Base-by-base conservation (phyloP, 2,888 invertebrate species). In the Branchinecta sandiegonensis region DNA sequence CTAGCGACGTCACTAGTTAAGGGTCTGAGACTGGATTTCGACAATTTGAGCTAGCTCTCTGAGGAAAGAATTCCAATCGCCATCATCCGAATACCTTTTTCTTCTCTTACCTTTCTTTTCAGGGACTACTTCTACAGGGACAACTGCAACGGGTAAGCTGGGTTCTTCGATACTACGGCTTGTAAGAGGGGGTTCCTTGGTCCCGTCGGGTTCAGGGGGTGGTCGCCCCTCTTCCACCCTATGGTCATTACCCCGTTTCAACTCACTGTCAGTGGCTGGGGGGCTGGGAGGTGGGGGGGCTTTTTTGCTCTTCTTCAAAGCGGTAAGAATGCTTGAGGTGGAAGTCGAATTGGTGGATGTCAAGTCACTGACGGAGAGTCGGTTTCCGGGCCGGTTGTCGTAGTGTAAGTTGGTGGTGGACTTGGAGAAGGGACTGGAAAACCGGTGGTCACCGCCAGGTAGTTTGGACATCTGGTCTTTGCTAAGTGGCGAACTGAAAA, bases 21-120 rank as follows among this genome's bases (percentile, higher is more conserved):
- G 37, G 37, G 37, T 37, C 37, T 37, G 37, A 37, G 4, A 37
- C 37, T 37, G 37, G 37, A 37, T 6, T 37, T 37, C 37, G 37
- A 37, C 37, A 37, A 37, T 37, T 37, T 56, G 14, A 14, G 56
- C n/a, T 14, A 9, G 10, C 17, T 56, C 56, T 56, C 9, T 17
- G n/a, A 56, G 17, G 9, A 56, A 56, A 0, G 56, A 56, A 56
- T 56, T 56, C 56, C 56, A 56, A 17, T 8, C 17, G n/a, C 56
- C 56, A 10, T 56, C 17, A 10, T 56, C 17, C n/a, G 17, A 56
- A 10, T n/a, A 56, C 56, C 17, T 56, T 14, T 56, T 56, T 56
- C 56, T 56, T 14, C n/a, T 56, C 56, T 56, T 56, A 56, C 56
- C 56, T 56, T 56, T 56, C 56, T 56, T 56, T 14, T 56, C 56